These are phyloP conservation scores for Paragorgia papillata DNA, from an alignment of 92 coral and sea anemone genomes.

Conservation along the genomic window DNA sequence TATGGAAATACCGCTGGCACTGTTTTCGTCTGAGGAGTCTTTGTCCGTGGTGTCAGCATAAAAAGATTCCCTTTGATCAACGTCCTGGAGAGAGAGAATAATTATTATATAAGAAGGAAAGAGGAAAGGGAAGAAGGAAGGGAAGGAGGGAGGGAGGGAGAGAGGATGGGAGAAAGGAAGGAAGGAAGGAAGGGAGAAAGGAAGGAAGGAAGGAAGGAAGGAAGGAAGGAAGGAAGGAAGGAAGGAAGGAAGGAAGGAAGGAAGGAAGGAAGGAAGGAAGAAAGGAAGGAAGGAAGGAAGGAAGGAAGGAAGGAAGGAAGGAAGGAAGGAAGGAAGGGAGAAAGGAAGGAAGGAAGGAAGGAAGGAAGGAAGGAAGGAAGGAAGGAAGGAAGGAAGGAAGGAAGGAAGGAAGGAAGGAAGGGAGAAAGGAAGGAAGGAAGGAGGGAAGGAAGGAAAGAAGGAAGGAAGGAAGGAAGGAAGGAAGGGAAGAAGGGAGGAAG, in stretches of 20 bases:
- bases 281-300: background rate
- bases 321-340: constrained; percentile 5
- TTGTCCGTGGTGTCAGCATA: constrained; percentile 31
- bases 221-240: constrained; percentile 8
- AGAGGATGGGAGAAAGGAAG: background rate
- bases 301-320: constrained; percentile 16
- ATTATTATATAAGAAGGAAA: background rate
- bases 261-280: constrained; percentile 8
- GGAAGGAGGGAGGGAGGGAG: background rate
- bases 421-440: background rate
- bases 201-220: background rate
- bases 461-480: background rate
- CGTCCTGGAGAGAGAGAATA: background rate
- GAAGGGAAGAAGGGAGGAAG: background rate
- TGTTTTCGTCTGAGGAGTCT: constrained; percentile 37
- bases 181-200: background rate
- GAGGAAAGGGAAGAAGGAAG: background rate
- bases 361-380: background rate
- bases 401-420: background rate
- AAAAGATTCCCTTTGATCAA: background rate
- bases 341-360: constrained; percentile 5
- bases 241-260: background rate
- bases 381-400: background rate
- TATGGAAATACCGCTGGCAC: constrained; percentile 14
- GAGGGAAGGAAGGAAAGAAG: background rate